Evolutionary conservation across 1,140 invertebrate genomes (phyloP), one percentile per base, ranked within the genome.

Genomic region (Drosophila dunni): DNA sequence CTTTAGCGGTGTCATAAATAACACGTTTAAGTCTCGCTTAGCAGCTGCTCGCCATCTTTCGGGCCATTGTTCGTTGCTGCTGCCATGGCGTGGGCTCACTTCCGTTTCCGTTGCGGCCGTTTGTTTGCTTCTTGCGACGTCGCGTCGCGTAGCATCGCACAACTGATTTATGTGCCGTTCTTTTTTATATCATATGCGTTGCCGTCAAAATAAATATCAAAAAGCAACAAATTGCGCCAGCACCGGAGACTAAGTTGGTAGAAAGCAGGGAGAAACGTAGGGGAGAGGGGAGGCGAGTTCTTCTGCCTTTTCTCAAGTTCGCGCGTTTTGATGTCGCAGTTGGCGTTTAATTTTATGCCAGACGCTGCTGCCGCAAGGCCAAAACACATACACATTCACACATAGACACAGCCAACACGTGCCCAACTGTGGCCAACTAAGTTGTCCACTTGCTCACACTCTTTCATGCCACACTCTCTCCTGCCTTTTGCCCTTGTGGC

Each of bases 161-260:
- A 33, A 33, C 53, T 82, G 82, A 86, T 86, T 88, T 88, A 88
- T 89, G 84, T 65, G 71, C 56, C 34, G 65, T 61, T 80, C 60
- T 80, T 80, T 29, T 89, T 69, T 84, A 75, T 72, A 67, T 79
- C 72, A 68, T 83, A 76, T 68, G 66, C 66, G 42, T 17, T 38
- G 61, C 62, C 79, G 15, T 82, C 83, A 74, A 84, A 88, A 84
- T 81, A 88, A 84, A 88, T 90, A 88, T 88, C 80, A 89, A 84
- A 89, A 89, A 83, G 74, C 85, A 88, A 88, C 84, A 88, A 88
- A 88, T 88, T 88, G 83, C 45, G 79, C 68, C 66, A 70, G 66
- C 69, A 74, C 81, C 64, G 66, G 68, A 61, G 40, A 36, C 38
- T 40, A 70, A 46, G 60, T 48, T 20, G 36, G 61, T 7, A 1